A percentile compares a stretch with the other conserved stretches of the same genome.
phyloP scores from a whole-genome alignment of 2,888 invertebrate species.

The Proisotoma minuta region DNA sequence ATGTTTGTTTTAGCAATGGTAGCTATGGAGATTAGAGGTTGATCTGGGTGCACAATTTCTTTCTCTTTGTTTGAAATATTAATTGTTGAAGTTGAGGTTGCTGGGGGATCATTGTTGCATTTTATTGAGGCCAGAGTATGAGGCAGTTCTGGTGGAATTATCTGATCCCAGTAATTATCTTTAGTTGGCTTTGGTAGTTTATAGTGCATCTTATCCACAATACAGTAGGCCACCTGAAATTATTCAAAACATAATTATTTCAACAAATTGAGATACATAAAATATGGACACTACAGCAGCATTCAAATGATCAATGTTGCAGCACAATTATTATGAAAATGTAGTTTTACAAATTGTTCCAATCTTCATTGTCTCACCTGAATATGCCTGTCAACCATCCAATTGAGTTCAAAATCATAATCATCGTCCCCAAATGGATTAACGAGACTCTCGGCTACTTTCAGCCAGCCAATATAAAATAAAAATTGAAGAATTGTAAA shows the following conservation, averaged over 20 bases:
- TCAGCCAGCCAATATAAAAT: slow-evolving; percentile 71
- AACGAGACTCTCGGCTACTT: slow-evolving; percentile 81
- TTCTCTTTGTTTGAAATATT: neutral
- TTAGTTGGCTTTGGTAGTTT: neutral
- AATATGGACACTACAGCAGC: neutral
- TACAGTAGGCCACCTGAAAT: slow-evolving; percentile 1
- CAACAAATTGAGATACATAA: neutral
- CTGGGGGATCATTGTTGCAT: slow-evolving; percentile 2
- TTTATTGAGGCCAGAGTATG: slow-evolving; percentile 9
- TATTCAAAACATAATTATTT: neutral
- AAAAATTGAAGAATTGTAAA: slow-evolving; percentile 9
- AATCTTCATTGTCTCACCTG: slow-evolving; percentile 1
- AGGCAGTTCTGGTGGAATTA: slow-evolving; percentile 10
- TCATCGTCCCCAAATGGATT: slow-evolving; percentile 90
- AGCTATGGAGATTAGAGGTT: neutral
- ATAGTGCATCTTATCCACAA: slow-evolving; percentile 12
- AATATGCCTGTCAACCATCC: slow-evolving; percentile 10
- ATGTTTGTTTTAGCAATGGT: slow-evolving; percentile 7
- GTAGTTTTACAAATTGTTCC: neutral
- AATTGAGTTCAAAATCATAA: slow-evolving; percentile 72
- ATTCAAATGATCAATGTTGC: neutral
- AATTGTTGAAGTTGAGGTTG: neutral
- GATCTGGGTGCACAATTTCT: neutral
- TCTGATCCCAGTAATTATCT: slow-evolving; percentile 7
- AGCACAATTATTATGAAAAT: neutral